Evolutionary conservation across 1,140 invertebrate genomes (phyloP).

Genomic region (Pomacea maculata): DNA sequence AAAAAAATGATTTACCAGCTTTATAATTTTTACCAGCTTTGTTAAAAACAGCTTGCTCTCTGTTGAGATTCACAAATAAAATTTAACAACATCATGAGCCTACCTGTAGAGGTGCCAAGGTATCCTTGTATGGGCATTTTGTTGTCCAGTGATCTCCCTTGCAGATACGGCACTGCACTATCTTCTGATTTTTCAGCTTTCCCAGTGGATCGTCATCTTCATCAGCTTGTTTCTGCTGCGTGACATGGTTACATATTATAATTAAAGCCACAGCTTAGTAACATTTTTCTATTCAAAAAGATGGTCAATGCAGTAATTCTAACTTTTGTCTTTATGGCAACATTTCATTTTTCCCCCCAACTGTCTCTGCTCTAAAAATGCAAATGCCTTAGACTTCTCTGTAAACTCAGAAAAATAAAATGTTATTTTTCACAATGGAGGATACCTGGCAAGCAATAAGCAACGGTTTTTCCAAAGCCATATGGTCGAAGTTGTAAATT

Average conservation of each 20-base stretch:
- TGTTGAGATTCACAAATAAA: background rate
- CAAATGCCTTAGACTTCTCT: no score
- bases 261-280: no score
- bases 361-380: no score
- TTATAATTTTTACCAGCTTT: background rate
- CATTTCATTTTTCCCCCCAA: no score
- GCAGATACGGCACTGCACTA: constrained; percentile 94
- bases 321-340: no score
- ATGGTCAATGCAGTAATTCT: no score
- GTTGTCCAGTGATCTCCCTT: constrained; percentile 95
- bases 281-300: no score
- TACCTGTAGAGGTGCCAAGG: constrained; percentile 64
- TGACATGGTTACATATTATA: background rate
- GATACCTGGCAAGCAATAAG: no score
- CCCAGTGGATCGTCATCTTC: constrained; percentile 84
- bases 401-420: no score
- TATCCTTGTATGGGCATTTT: constrained; percentile 96
- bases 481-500: no score
- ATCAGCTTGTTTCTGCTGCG: constrained; percentile 40
- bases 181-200: constrained; percentile 79
- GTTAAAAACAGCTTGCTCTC: background rate
- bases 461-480: no score
- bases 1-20: background rate
- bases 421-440: no score
- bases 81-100: background rate